Evolutionary conservation across 1,140 invertebrate species (phyloP), one percentile per base, ranked within the genome.

Genomic region (Batillaria attramentaria): DNA sequence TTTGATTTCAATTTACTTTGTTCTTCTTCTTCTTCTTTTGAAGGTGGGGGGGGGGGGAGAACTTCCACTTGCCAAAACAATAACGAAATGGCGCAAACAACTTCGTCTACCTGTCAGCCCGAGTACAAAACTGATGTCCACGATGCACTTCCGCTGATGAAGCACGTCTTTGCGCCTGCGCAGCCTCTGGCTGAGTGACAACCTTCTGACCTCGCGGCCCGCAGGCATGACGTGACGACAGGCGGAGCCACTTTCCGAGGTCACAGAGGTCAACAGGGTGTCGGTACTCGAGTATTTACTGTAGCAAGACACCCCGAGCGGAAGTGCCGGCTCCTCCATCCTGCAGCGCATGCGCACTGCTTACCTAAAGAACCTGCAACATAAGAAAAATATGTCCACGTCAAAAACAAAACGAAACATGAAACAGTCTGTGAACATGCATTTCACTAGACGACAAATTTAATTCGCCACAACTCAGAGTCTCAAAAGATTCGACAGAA

Each of bases 221-320:
- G n/a, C 42, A 20, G 2, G 33, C 73, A 62, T 62, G 16, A 35
- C 57, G 0, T 62, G 73, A 50, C 73, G 73, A n/a, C 5, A 62
- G 33, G 54, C 16, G 50, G 65, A 42, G 42, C 69, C 77, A n/a
- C n/a, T 57, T 3, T 70, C 46, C 3, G 68, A 68, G 37, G 66
- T 79, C 10, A 78, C 42, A 65, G 78, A 77, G 57, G 80, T 78
- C 46, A 85, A 76, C 39, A 84, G 69, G 24, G 83, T 83, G 39
- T 86, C 86, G 33, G 86, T 83, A 76, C 84, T 87, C 35, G 84
- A 84, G 81, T 86, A 87, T 50, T 84, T 84, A 41, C 82, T 80
- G 69, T 84, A 87, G 50, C 84, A 78, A 66, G 83, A 78, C 42
- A 82, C 80, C 68, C 83, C 81, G 16, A 84, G 70, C 20, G 83